phyloP scores from a whole-genome alignment of 1,140 invertebrate genomes.

The Calliopsis andreniformis region DNA sequence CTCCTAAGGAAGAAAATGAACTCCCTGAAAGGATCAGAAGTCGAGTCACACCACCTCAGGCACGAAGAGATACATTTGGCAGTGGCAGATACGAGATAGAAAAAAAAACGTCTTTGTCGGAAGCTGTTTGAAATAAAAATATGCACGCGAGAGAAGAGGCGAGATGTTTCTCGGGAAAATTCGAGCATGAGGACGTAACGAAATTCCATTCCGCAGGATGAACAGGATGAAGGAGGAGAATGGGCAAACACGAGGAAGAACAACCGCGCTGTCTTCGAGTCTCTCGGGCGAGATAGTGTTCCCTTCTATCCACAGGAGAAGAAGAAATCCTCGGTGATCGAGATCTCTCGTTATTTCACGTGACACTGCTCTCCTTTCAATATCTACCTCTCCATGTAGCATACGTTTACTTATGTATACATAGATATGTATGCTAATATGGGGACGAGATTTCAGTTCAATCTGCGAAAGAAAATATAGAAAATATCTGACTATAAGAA shows the following conservation, averaged over 20 bases:
- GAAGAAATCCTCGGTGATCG: conserved; percentile 4
- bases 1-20: no score
- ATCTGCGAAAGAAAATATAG: no score
- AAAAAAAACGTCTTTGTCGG: not conserved
- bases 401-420: no score
- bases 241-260: not conserved
- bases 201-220: not conserved
- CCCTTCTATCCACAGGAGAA: no score
- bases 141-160: not conserved
- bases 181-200: not conserved
- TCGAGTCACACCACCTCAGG: no score
- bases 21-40: no score
- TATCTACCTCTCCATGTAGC: not conserved
- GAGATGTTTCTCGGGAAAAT: not conserved
- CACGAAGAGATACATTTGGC: no score
- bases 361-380: not conserved
- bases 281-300: not conserved
- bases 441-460: no score
- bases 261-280: not conserved
- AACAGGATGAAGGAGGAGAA: not conserved
- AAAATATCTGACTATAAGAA: no score
- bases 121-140: not conserved
- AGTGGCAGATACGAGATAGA: no score
- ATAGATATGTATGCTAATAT: conserved; percentile 52
- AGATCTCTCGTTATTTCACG: not conserved